phyloP scores from a whole-genome alignment of 2,888 invertebrate species.

The Scaeva pyrastri region DNA sequence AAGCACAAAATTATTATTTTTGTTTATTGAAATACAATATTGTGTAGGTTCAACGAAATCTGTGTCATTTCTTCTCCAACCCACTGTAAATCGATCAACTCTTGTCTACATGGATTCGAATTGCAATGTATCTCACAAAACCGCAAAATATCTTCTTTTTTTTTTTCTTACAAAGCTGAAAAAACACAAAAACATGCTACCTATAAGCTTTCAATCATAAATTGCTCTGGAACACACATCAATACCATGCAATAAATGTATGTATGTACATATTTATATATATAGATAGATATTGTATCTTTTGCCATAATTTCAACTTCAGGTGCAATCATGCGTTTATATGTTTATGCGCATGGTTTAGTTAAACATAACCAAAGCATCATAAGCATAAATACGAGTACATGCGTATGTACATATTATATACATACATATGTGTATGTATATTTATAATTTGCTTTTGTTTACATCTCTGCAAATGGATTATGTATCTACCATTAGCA shows the following conservation, averaged over 20 bases:
- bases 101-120: neutral
- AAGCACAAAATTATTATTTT: no score
- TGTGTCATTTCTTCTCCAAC: neutral
- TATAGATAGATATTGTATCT: neutral
- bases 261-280: no score
- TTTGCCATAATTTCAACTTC: constrained; percentile 17
- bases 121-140: constrained; percentile 36
- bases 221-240: neutral
- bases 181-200: neutral
- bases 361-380: constrained; percentile 59
- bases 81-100: constrained; percentile 32
- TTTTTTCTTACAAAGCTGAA: neutral
- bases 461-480: neutral
- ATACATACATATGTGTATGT: no score
- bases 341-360: constrained; percentile 64
- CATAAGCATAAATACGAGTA: no score
- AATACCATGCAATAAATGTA: no score
- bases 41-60: no score
- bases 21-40: no score
- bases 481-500: neutral
- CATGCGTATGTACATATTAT: no score
- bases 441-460: constrained; percentile 41
- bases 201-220: constrained; percentile 26
- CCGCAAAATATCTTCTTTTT: constrained; percentile 25
- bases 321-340: constrained; percentile 68